A percentile compares a stretch with the other conserved stretches of the same genome.
phyloP scores from a whole-genome alignment of 2,113 vertebrate genomes.

The Grus americana region DNA sequence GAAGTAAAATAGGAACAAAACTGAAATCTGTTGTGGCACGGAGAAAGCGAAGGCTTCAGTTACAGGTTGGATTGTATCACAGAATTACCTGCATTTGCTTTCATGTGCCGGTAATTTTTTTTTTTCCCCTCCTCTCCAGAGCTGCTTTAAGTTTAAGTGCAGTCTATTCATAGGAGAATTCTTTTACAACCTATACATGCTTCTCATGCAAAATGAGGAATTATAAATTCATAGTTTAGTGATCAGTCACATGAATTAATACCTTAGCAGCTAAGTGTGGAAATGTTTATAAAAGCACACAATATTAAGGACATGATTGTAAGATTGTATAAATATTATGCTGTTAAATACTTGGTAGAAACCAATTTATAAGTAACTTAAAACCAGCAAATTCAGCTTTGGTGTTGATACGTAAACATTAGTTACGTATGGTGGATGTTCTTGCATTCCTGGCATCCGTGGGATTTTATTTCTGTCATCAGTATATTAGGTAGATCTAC shows the following conservation, averaged over 20 bases:
- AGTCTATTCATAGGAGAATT: not conserved
- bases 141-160: not conserved
- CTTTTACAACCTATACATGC: not conserved
- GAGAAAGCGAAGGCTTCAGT: not conserved
- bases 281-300: not conserved
- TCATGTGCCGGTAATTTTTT: not conserved
- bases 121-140: not conserved
- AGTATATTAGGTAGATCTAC: not conserved
- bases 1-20: not conserved
- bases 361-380: not conserved
- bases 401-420: not conserved
- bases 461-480: not conserved
- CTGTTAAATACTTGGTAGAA: not conserved
- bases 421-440: not conserved
- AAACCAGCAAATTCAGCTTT: not conserved
- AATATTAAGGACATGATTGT: not conserved
- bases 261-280: not conserved
- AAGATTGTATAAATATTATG: not conserved
- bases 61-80: not conserved
- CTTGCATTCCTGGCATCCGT: not conserved
- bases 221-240: not conserved
- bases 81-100: not conserved
- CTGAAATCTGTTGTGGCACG: not conserved
- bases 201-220: not conserved
- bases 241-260: not conserved